Base-by-base conservation (phyloP, 2,888 invertebrate species). In the Platycheirus albimanus region DNA sequence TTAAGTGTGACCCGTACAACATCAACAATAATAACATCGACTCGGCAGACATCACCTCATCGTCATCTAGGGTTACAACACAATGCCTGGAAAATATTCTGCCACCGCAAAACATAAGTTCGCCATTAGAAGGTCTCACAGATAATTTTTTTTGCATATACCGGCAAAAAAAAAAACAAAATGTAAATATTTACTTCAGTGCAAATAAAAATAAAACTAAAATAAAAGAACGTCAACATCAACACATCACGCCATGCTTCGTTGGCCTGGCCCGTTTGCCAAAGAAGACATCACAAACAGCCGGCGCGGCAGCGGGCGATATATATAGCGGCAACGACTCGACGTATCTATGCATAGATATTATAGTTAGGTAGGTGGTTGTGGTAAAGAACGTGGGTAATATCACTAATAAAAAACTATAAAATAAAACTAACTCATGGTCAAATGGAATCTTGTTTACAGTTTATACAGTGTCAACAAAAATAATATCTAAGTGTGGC, bases 141-240 rank as follows among this genome's bases (percentile, higher is more conserved):
- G 63, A 47, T 45, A 47, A 8, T 49, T 24, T 72, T 52, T 33
- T 63, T 71, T 71, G 67, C 69, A 56, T 51, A 30, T 43, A 56
- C 51, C 78, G 72, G 66, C 58, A 56, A 52, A 76, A 75, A 28
- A 33, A 41, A n/a, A n/a, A n/a, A n/a, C n/a, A n/a, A n/a, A 63
- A 49, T 70, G 70, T 80, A 80, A 80, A 75, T 80, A 70, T 80
- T 80, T 80, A 64, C 75, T 17, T 75, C 49, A 56, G 52, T 36
- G 20, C 61, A 36, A 30, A 43, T 19, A 43, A 20, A 64, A 51
- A 45, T n/a, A 19, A 58, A 61, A 61, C 10, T 47, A 52, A 58
- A 54, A 64, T 71, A 64, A 61, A 61, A 33, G 17, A 61, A 30
- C 58, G 76, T 76, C 70, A 72, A 70, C 64, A 52, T 61, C 49